phyloP scores from a whole-genome alignment of 2,888 invertebrate genomes.

The Alentia gelatinosa region DNA sequence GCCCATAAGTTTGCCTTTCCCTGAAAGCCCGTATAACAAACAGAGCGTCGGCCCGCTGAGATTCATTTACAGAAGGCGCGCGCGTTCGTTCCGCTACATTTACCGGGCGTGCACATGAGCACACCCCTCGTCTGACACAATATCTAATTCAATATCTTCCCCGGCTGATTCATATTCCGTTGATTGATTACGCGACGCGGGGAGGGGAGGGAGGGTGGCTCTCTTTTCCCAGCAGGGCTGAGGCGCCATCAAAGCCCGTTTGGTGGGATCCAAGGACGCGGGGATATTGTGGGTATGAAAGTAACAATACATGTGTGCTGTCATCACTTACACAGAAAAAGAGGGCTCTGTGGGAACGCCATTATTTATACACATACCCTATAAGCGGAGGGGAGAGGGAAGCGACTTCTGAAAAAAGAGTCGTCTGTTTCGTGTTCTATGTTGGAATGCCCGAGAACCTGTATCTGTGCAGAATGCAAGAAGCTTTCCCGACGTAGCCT shows the following conservation, averaged over 20 bases:
- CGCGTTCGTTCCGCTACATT: constrained; percentile 42
- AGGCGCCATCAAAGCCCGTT: background rate
- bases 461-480: background rate
- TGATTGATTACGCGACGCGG: constrained; percentile 46
- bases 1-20: background rate
- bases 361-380: constrained; percentile 1
- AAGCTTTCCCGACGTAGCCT: background rate
- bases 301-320: constrained; percentile 22
- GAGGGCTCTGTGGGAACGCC: background rate
- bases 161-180: constrained; percentile 43
- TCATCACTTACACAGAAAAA: constrained; percentile 28
- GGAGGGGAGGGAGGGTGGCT: background rate
- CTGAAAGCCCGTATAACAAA: constrained; percentile 34
- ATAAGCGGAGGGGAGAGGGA: background rate
- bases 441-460: background rate
- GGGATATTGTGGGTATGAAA: background rate
- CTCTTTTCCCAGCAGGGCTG: background rate
- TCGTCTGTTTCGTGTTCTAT: background rate
- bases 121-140: constrained; percentile 37
- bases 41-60: constrained; percentile 36
- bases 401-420: background rate
- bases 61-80: constrained; percentile 50
- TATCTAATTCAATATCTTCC: constrained; percentile 54
- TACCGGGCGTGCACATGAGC: constrained; percentile 41
- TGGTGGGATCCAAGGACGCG: constrained; percentile 10